Evolutionary conservation across 2,113 vertebrate species (phyloP), one percentile per base, ranked within the genome.

Genomic region (Antennarius striatus): DNA sequence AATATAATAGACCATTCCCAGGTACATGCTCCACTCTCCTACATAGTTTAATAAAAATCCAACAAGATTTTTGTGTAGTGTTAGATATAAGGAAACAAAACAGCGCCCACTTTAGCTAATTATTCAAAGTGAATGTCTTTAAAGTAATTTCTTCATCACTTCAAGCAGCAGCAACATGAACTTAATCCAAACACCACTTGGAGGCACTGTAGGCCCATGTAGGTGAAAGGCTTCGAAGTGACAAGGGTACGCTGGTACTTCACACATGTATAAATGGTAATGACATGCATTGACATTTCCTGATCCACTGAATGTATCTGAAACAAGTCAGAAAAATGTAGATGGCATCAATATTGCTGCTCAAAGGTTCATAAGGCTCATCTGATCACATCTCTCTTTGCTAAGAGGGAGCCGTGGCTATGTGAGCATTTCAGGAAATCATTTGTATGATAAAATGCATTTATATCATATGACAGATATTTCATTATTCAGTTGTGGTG

Each of bases 271-370:
- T 85, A 80, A 90, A 91, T 90, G 88, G 87, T 87, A 91, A 90
- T 88, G 74, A 84, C 85, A 90, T 90, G 86, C 90, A 83, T 77
- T 90, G 88, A 88, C 88, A 91, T 91, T 91, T 90, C 70, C 76
- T 82, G 84, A 89, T 88, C 80, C 74, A 58, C 50, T 69, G 81
- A 79, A 81, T 79, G 83, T 75, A 78, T 84, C 77, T 78, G 85
- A 81, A 81, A 82, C 68, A 82, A 81, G 72, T 60, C 70, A 51
- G 75, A 63, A 79, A 82, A 87, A 86, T 84, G 84, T 79, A 88
- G 72, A 89, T 87, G 72, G 76, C 75, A 86, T 87, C 82, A 77
- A 89, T 81, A 79, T 61, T 59, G 71, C 72, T 76, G 28, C 79
- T 85, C 71, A 71, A 68, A 87, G 77, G 80, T 83, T 80, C 77